Evolutionary conservation across 2,888 invertebrate species (phyloP), one percentile per base, ranked within the genome.

Genomic region (Heliconius hortense): DNA sequence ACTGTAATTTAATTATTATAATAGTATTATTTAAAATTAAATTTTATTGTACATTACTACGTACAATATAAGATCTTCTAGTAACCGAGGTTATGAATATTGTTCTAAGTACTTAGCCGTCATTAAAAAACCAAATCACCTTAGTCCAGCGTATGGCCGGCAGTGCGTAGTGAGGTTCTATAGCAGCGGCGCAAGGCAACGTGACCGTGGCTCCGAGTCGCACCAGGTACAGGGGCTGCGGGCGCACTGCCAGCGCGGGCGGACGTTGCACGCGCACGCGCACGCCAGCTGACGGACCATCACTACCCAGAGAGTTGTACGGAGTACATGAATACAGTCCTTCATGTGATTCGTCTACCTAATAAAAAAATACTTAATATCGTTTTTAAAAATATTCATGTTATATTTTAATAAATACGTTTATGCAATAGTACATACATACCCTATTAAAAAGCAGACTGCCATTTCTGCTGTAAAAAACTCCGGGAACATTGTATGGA

Each of bases 281-380:
- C 90, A 98, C 98, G 70, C 96, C 95, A 53, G 97, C 95, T 73
- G 98, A 98, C 35, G 97, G 95, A 13, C 98, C 97, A 82, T 96
- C 97, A 43, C 97, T 96, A 72, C 98, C 98, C 84, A 98, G 95
- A 80, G 96, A 96, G 89, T 98, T 98, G 92, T 97, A 97, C 67
- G 99, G 98, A 35, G 98, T 98, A 90, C 98, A 99, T 78, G 97
- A 96, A 91, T 98, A 98, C 84, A 96, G 95, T 64, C 98, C 99
- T 79, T 96, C 97, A 89, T 98, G 98, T 11, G 95, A 95, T 86
- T 97, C 97, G 86, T 97, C 96, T 72, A 98, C 98, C 94, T 94
- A 82, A 70, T 39, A 26, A 11, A 69, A 60, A 59, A 39, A 21
- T 18, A 64, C 53, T 31, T 73, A 31, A 31, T 69, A n/a, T 31